Base-by-base conservation (phyloP, 1,140 invertebrate genomes). In the Monochamus saltuarius region DNA sequence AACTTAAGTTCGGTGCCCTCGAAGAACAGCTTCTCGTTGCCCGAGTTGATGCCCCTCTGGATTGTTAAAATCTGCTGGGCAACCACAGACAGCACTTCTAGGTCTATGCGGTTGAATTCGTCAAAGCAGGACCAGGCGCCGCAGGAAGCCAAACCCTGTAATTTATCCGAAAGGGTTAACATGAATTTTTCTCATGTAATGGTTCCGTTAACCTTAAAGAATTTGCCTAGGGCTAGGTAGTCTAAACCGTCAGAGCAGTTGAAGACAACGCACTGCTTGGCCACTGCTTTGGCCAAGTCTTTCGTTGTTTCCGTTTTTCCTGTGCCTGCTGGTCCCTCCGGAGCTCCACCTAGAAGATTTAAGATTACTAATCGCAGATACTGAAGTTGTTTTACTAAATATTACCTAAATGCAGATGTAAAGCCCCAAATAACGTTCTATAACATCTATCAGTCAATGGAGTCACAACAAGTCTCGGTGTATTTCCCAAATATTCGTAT, bases 111-210 rank as follows among this genome's bases (percentile, higher is more conserved):
- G 73, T 92, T 91, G 75, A 98, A 98, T 78, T 98, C 95, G 73
- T 98, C 95, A 73, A 99, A 97, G 77, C 95, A 98, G 0, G 94
- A 92, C 95, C 95, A 98, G 1, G 95, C 94, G 7, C 96, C 96
- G 71, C 92, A 95, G 0, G 94, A 93, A 2, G 94, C 93, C 39
- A 98, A 77, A 59, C 95, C 95, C 89, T 83, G 45, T 37, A 60
- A 9, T 14, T n/a, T 13, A n/a, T 4, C 14, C 34, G 17, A 11
- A 52, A 8, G n/a, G n/a, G 17, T 34, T 35, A 16, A 45, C 11
- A 43, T 22, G 45, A 22, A 36, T 13, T 11, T 7, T 51, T 50
- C n/a, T 17, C 17, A 34, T 10, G 10, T 34, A 55, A 9, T 40
- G 49, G 49, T 35, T 39, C 1, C 1, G 39, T 42, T 36, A 67